These are phyloP conservation scores for Salminus brasiliensis DNA, from an alignment of 2,113 vertebrate species.

Conservation along the genomic window DNA sequence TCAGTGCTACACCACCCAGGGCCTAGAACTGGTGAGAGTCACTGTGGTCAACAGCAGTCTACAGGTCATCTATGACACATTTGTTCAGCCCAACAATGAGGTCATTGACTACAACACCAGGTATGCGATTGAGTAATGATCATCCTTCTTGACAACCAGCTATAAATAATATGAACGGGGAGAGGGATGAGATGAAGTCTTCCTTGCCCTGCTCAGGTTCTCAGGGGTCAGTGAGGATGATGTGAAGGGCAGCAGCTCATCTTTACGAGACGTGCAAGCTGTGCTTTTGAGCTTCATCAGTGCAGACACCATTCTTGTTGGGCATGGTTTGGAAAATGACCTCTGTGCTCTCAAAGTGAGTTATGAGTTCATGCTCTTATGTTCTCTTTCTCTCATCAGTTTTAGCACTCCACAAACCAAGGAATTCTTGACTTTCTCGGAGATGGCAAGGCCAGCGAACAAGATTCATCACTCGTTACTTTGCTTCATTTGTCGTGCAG, in stretches of 20 bases:
- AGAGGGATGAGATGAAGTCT: neutral
- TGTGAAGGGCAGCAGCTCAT: slow-evolving; percentile 65
- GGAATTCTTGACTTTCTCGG: neutral
- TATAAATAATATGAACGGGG: neutral
- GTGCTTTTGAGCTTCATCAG: slow-evolving; percentile 77
- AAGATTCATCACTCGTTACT: no score
- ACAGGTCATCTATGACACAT: slow-evolving; percentile 77
- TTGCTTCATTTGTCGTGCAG: no score
- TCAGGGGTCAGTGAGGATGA: slow-evolving; percentile 77
- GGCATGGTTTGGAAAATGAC: slow-evolving; percentile 76
- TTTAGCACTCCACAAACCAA: neutral
- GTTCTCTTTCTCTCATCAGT: neutral
- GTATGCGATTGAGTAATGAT: slow-evolving; percentile 60
- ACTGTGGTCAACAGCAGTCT: slow-evolving; percentile 76
- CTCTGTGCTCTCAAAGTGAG: slow-evolving; percentile 83
- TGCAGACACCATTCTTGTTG: slow-evolving; percentile 78
- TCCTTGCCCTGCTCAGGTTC: slow-evolving; percentile 69
- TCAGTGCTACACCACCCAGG: slow-evolving; percentile 80
- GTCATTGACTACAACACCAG: slow-evolving; percentile 82
- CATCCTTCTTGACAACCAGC: neutral
- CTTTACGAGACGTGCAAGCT: slow-evolving; percentile 75
- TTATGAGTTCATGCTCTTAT: neutral
- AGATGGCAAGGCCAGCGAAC: no score
- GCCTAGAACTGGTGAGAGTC: slow-evolving; percentile 80
- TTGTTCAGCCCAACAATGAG: slow-evolving; percentile 80